These are phyloP conservation scores for Sinhomidia bicolor DNA, from an alignment of 2,888 invertebrate species.

Conservation along the genomic window DNA sequence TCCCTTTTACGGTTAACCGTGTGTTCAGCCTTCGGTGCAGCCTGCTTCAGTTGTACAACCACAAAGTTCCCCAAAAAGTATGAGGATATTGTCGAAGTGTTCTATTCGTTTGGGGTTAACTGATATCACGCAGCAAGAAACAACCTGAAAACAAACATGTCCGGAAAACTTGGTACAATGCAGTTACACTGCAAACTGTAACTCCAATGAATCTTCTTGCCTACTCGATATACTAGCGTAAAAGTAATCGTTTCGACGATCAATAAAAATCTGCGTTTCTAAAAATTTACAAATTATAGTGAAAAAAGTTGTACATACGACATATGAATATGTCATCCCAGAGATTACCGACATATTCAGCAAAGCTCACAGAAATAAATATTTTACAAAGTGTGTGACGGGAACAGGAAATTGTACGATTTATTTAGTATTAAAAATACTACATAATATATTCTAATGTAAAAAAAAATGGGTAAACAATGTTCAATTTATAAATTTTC, in stretches of 20 bases:
- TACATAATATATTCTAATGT: neutral
- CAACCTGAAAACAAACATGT: neutral
- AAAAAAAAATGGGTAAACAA: neutral
- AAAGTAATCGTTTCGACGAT: neutral
- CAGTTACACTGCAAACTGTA: conserved; percentile 20
- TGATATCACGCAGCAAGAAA: neutral
- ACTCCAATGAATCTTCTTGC: neutral
- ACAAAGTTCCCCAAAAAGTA: conserved; percentile 66
- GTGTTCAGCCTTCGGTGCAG: conserved; percentile 92
- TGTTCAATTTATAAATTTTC: conserved; percentile 6
- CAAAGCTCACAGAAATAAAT: conserved; percentile 32
- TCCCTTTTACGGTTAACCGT: conserved; percentile 88
- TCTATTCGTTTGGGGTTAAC: conserved; percentile 62
- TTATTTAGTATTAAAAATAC: neutral
- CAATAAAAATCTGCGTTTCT: neutral
- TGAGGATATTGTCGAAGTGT: conserved; percentile 69
- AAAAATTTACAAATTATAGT: neutral
- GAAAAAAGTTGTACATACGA: neutral
- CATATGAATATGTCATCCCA: neutral
- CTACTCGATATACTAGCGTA: neutral
- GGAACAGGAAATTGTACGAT: conserved; percentile 1
- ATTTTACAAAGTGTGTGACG: conserved; percentile 21
- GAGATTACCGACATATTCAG: conserved; percentile 81
- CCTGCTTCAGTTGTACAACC: conserved; percentile 81
- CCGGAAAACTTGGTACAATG: neutral